A percentile compares a stretch with the other conserved stretches of the same genome.
Evolutionary conservation across 2,113 vertebrate genomes (phyloP).

Genomic region (Xiphorhynchus elegans): DNA sequence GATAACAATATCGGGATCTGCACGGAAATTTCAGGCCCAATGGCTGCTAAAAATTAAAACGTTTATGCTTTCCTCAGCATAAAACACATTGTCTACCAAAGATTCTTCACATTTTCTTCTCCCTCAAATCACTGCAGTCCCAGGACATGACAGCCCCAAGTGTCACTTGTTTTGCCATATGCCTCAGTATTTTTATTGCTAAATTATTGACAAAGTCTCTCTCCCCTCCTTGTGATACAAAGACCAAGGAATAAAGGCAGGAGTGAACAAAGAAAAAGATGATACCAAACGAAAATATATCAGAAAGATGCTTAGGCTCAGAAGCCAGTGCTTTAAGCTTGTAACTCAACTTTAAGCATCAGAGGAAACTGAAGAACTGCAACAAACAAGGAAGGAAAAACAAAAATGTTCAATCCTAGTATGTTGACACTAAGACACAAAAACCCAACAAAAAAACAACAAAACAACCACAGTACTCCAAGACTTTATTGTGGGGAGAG

Average conservation of each 20-base stretch:
- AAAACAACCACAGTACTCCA: background rate
- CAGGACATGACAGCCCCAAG: background rate
- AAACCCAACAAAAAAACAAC: background rate
- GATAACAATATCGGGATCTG: background rate
- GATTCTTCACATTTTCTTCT: background rate
- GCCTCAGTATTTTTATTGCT: background rate
- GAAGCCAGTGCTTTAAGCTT: background rate
- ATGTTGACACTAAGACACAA: background rate
- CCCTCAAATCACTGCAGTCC: background rate
- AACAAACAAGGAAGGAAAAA: background rate
- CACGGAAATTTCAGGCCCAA: background rate
- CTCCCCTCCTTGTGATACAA: background rate
- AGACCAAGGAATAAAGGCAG: background rate
- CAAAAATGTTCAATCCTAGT: background rate
- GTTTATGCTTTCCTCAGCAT: background rate
- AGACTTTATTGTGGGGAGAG: rapidly evolving
- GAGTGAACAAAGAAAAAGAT: background rate
- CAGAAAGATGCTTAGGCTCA: background rate
- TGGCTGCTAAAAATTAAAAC: background rate
- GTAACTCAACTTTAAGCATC: background rate
- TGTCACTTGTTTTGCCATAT: background rate
- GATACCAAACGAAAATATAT: background rate
- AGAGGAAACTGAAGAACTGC: background rate
- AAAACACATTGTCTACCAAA: background rate
- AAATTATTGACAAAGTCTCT: background rate